Evolutionary conservation across 2,888 invertebrate genomes (phyloP).

Genomic region (Mayetiola destructor): DNA sequence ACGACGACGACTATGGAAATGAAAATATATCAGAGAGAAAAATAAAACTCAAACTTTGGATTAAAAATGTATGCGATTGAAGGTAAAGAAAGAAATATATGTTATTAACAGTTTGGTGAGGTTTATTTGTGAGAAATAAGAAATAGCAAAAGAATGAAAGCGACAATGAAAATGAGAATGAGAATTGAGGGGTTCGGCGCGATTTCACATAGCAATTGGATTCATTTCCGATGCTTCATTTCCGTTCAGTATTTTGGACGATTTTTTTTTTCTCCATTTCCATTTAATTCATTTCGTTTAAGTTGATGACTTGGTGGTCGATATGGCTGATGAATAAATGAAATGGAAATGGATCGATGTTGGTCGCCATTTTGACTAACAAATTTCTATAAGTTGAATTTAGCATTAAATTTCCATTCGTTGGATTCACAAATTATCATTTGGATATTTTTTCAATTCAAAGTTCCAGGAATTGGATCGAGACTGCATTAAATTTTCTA

Average conservation of each 20-base stretch:
- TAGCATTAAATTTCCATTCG: too few species aligned
- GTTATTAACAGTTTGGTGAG: constrained; percentile 5
- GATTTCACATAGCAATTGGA: constrained; percentile 18
- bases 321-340: neutral
- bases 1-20: too few species aligned
- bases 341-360: neutral
- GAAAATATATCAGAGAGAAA: too few species aligned
- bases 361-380: constrained; percentile 8
- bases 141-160: too few species aligned
- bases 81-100: constrained; percentile 3
- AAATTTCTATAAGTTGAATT: too few species aligned
- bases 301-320: neutral
- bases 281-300: neutral
- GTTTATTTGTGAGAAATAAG: too few species aligned
- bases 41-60: too few species aligned
- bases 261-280: neutral
- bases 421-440: too few species aligned
- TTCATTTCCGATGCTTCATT: constrained; percentile 21
- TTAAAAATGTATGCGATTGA: constrained; percentile 5
- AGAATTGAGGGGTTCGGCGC: neutral
- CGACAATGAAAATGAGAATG: constrained; percentile 15
- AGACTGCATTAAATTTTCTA: too few species aligned
- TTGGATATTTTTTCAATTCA: too few species aligned
- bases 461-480: too few species aligned
- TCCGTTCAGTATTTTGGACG: constrained; percentile 14